A percentile compares a stretch with the other conserved stretches of the same genome.
These are phyloP conservation scores for Caenorhabditis panamensis DNA, from an alignment of 2,888 invertebrate species.

Conservation along the genomic window DNA sequence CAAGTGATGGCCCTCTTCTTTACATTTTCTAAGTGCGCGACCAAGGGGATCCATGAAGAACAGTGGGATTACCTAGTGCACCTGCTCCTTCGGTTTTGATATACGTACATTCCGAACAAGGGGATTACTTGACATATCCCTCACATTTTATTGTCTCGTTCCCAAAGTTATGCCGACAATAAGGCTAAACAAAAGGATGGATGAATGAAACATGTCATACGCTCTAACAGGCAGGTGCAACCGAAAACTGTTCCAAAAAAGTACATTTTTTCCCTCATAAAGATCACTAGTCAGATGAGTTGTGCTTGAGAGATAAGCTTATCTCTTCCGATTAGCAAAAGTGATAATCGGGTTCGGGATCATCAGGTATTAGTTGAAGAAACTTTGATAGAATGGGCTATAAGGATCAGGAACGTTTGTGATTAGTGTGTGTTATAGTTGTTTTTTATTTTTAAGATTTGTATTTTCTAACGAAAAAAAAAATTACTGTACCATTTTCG, in stretches of 20 bases:
- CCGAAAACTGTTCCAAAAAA: no score
- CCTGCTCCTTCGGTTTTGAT: not conserved
- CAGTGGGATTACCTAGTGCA: not conserved
- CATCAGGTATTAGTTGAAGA: not conserved
- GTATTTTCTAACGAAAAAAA: no score
- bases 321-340: not conserved
- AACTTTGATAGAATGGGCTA: not conserved
- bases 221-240: not conserved
- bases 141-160: constrained; percentile 3
- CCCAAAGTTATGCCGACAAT: not conserved
- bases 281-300: no score
- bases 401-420: not conserved
- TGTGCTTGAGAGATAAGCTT: no score
- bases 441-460: no score
- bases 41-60: not conserved
- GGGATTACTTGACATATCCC: not conserved
- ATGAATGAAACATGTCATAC: not conserved
- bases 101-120: not conserved
- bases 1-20: not conserved
- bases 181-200: not conserved
- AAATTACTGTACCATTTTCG: no score
- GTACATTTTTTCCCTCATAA: no score
- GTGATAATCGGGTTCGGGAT: not conserved
- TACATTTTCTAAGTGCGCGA: not conserved
- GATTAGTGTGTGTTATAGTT: no score